Base-by-base conservation (phyloP, 2,113 vertebrate species). In the Petroica traversi region DNA sequence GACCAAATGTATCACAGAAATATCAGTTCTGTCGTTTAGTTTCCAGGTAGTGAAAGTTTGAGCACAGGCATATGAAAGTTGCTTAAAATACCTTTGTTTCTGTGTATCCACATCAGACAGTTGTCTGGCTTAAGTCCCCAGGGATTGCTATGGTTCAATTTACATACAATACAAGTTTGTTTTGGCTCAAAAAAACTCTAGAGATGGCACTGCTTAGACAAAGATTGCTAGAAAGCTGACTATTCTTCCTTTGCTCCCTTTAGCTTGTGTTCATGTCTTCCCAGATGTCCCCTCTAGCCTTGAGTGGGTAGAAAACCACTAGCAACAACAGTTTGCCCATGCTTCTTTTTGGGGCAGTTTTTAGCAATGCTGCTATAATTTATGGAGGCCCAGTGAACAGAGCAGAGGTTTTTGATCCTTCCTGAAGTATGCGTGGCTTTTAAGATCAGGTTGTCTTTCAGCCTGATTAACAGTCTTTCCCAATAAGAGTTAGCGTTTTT, bases 181-280 rank as follows among this genome's bases (percentile, higher is more conserved):
- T 91, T 75, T 92, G 85, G 86, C 79, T 86, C 49, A 73, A 41
- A 77, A 73, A 19, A 72, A 34, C 73, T 48, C 62, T 67, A 68
- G 78, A 83, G 71, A 71, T 92, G 62, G 45, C 68, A 91, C 57
- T 79, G 11, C 41, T 62, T 64, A 55, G 88, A 57, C 40, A 51
- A 33, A 79, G 48, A 48, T 89, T 93, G 28, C 84, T 96, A 77
- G 94, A 92, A 91, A 83, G 85, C 40, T 73, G 63, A 57, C 68
- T 36, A 4, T 80, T 81, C 33, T 85, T 85, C 36, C 51, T 85
- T 48, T 80, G 31, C 51, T 71, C 38, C 45, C 33, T 92, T 81
- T 71, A 62, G 33, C 62, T 93, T 58, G 7, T 40, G 51, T 80
- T 82, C 23, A 8, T 71, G 34, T 85, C 54, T n/a, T 82, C 40